Base-by-base conservation (phyloP, 2,888 invertebrate genomes). In the Platerodrilus igneus region DNA sequence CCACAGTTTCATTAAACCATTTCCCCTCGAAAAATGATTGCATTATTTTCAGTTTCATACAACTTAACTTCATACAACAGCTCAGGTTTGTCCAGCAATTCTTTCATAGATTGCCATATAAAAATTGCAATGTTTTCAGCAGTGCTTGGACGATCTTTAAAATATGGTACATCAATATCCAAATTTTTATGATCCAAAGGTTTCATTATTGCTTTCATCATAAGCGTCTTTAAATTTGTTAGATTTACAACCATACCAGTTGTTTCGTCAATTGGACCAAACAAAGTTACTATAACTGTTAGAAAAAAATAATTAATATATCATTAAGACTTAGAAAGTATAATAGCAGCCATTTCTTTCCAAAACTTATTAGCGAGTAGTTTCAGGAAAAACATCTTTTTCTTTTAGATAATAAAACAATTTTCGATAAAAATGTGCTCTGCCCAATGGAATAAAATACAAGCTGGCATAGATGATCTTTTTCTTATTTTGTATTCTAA, bases 171-270 rank as follows among this genome's bases (percentile, higher is more conserved):
- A 73, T 99, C 96, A 64, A 83, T 81, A 64, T 99, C 97, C 25
- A 99, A 73, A 71, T 95, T 92, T 65, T 92, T 95, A 64, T 99
- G 99, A 65, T 99, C 99, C 59, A 97, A 69, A n/a, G 83, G 79
- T 32, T 86, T 80, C 81, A 95, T 86, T 15, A 99, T 82, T 2
- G 86, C 86, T 22, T 73, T 66, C 46, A 88, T 76, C 79, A 99
- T 95, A 51, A 82, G 81, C 21, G 75, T 66, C 65, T 97, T 97
- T 20, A 99, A 70, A 56, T 92, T 90, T 13, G 82, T 78, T 16
- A 99, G 78, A 69, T 99, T 96, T 78, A 95, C 86, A 0, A 97
- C 91, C 97, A 99, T 99, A 15, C 99, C 97, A 11, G 91, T 95
- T 41, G 72, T 74, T 7, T 73, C 68, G 63, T 93, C 82, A 3